Evolutionary conservation across 2,888 invertebrate species (phyloP), one percentile per base, ranked within the genome.

Genomic region (Leucophenga montana): DNA sequence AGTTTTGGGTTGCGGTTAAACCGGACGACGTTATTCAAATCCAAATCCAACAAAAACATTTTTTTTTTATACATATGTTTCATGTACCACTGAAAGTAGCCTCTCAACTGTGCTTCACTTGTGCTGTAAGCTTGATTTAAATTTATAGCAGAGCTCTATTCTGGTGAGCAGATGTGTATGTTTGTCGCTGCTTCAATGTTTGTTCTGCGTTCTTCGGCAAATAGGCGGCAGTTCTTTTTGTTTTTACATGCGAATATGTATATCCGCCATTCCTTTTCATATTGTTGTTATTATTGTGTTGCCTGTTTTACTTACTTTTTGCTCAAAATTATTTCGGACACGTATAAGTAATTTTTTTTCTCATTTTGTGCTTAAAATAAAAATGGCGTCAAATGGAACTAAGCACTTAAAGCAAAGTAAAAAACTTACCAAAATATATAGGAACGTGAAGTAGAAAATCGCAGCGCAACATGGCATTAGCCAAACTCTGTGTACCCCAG

Each of bases 291-390:
- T 27, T 27, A 27, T 59, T 31, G 4, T 62, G 22, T 8, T 62
- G 44, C 22, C 13, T 56, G 22, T 56, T 20, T 14, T 22, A 16
- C 18, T 50, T 50, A 6, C 46, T 6, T 46, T 18, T 22, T 33
- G 46, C 50, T 39, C 39, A 39, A 61, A 39, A 61, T 61, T 39
- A 44, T 61, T 61, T 61, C 27, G 44, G 61, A 39, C 61, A 61
- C 44, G 61, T 18, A 61, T 39, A 18, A 11, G 61, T 27, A 39
- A 39, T 39, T 50, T 50, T 50, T 50, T 64, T 64, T 64, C 27
- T 2, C 22, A 5, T 57, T 57, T n/a, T 64, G 13, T n/a, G 62
- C 62, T 64, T 64, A 64, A 64, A 64, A 64, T 64, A 64, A 64
- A 64, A 64, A 64, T 64, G 48, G 62, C 62, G 62, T 64, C 62